These are phyloP conservation scores for Heliconius himera DNA, from an alignment of 1,140 invertebrate species.

Conservation along the genomic window DNA sequence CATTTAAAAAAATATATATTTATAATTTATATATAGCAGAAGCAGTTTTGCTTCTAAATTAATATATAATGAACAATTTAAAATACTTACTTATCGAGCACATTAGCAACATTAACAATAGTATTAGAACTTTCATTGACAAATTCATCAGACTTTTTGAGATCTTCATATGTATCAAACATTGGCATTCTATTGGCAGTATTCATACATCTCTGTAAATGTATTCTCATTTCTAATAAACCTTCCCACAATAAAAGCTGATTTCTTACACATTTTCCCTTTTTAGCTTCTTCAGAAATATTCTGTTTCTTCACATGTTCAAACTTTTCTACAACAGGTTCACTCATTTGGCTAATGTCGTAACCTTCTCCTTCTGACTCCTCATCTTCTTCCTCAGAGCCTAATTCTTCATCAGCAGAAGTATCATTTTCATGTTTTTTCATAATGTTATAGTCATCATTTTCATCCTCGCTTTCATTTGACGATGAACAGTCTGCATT, in stretches of 20 bases:
- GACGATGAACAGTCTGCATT: background rate
- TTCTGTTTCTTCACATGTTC: conserved; percentile 83
- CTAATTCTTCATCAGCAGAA: conserved; percentile 42
- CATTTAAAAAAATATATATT: no score
- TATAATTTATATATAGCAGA: no score
- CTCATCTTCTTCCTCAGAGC: conserved; percentile 58
- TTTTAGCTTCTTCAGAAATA: conserved; percentile 86
- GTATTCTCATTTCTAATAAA: conserved; percentile 91
- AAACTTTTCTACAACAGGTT: conserved; percentile 69
- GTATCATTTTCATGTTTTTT: conserved; percentile 51
- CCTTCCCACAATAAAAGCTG: conserved; percentile 92
- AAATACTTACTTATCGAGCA: conserved; percentile 83
- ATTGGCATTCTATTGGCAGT: conserved; percentile 90
- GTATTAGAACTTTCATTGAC: conserved; percentile 78
- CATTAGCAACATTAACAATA: conserved; percentile 80
- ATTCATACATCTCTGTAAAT: conserved; percentile 90
- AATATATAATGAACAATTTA: no score
- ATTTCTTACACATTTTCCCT: conserved; percentile 89
- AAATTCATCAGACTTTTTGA: conserved; percentile 81
- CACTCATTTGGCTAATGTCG: conserved; percentile 76
- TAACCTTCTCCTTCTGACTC: conserved; percentile 71
- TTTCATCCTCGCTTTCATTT: conserved; percentile 49
- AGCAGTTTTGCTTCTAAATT: no score
- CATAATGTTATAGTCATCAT: conserved; percentile 64
- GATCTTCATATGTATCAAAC: conserved; percentile 79